Evolutionary conservation across 2,797 vertebrate genomes (phyloP), one percentile per base, ranked within the genome.

Genomic region (Somateria mollissima): DNA sequence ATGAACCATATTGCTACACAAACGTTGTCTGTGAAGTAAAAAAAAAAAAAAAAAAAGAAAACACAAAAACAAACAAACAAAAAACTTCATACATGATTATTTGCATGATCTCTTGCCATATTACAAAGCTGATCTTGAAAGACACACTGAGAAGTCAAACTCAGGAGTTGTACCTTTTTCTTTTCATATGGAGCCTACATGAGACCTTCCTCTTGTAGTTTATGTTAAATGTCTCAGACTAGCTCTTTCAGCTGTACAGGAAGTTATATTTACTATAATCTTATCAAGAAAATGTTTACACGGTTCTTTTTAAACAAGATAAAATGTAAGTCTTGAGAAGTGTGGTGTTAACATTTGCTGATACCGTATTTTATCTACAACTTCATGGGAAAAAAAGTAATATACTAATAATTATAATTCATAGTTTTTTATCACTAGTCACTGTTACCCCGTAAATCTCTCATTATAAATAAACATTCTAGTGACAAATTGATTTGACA

Each of bases 211-310:
- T 73, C 43, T 22, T 64, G 69, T 57, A 89, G 64, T 87, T 95
- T 84, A 89, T 49, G 75, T 84, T 78, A 92, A 84, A 37, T 32
- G 17, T 82, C 65, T 92, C 77, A 69, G 75, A 86, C 64, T 58
- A 82, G 51, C 53, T 95, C 71, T 90, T 87, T 95, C 93, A 93
- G 84, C 87, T 77, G 64, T 18, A 49, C 87, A 92, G 94, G 91
- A 97, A 96, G 89, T 93, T 88, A 62, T 78, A 94, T 91, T 97
- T 96, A 84, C 89, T 73, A 53, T 32, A 94, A 71, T 82, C 84
- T 96, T 97, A 97, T 95, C 96, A 96, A 96, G 65, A 97, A 96
- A 94, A 90, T 90, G 80, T 96, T 96, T 96, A 95, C 90, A 34
- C 66, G 24, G 91, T 95, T 89, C 82, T 75, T 64, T 96, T 95